These are phyloP conservation scores for Alcis repandata DNA, from an alignment of 2,888 invertebrate genomes.

Conservation along the genomic window DNA sequence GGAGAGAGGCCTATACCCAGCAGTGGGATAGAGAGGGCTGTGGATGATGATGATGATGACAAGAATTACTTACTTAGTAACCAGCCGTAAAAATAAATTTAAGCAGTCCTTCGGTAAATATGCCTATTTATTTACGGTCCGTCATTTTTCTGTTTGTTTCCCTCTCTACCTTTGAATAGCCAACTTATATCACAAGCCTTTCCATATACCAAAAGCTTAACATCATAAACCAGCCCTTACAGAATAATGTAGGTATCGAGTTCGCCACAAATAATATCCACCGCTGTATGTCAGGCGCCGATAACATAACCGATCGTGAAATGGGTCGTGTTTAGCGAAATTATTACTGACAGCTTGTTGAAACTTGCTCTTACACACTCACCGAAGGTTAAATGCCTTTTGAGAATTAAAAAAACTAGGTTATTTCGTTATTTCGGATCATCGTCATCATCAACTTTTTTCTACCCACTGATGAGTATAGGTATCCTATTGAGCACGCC, in stretches of 20 bases:
- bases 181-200: not conserved
- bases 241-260: constrained; percentile 25
- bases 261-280: constrained; percentile 38
- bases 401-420: not conserved
- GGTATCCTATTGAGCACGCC: too few relatives aligned
- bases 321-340: constrained; percentile 44
- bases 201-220: constrained; percentile 1
- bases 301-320: constrained; percentile 46
- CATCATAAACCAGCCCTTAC: constrained; percentile 19
- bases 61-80: too few relatives aligned
- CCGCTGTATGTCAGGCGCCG: constrained; percentile 40
- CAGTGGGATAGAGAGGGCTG: too few relatives aligned
- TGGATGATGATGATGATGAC: too few relatives aligned
- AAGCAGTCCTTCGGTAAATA: too few relatives aligned
- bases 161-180: not conserved
- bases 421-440: not conserved
- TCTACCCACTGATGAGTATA: too few relatives aligned
- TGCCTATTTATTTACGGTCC: too few relatives aligned
- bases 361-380: constrained; percentile 51
- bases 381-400: not conserved
- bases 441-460: too few relatives aligned
- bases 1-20: too few relatives aligned
- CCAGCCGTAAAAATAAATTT: too few relatives aligned
- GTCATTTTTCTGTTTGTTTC: not conserved
- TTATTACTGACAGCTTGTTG: constrained; percentile 30